Conservation (phyloP, 2,888 invertebrate species). For the Caenorhabditis sulstoni region DNA sequence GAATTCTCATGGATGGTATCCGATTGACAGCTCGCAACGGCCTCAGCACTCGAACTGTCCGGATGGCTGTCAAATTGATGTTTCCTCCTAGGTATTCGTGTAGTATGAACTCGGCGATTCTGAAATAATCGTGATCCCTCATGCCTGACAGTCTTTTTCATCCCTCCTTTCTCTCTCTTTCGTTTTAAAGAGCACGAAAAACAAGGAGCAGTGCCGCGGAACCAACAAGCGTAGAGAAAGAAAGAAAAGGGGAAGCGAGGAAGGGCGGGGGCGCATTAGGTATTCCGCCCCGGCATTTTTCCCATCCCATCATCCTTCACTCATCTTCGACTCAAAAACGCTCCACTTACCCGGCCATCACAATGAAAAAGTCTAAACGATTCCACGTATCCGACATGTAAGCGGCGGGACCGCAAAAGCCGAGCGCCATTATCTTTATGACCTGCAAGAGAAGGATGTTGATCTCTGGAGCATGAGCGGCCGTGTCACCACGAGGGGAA, state of each 20-base stretch:
- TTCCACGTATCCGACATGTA: conserved; percentile 99
- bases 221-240: conserved; percentile 1
- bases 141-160: conserved; percentile 2
- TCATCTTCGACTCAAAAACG: conserved; percentile 23
- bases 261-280: conserved; percentile 17
- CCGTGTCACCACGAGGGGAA: background rate
- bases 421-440: conserved; percentile 99
- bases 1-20: conserved; percentile 90
- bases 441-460: conserved; percentile 80
- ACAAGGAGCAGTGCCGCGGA: conserved; percentile 17
- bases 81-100: conserved; percentile 89
- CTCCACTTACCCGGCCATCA: conserved; percentile 89
- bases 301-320: conserved; percentile 38
- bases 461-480: conserved; percentile 11
- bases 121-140: conserved; percentile 75
- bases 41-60: conserved; percentile 96
- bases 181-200: background rate
- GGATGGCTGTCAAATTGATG: conserved; percentile 96
- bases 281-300: conserved; percentile 47
- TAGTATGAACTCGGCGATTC: conserved; percentile 85
- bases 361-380: conserved; percentile 97
- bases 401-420: conserved; percentile 90
- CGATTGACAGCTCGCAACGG: conserved; percentile 98
- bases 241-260: too few species aligned
- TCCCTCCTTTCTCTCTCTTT: background rate